Evolutionary conservation across 2,797 vertebrate species (phyloP).

Genomic region (Pachyuromys duprasi): DNA sequence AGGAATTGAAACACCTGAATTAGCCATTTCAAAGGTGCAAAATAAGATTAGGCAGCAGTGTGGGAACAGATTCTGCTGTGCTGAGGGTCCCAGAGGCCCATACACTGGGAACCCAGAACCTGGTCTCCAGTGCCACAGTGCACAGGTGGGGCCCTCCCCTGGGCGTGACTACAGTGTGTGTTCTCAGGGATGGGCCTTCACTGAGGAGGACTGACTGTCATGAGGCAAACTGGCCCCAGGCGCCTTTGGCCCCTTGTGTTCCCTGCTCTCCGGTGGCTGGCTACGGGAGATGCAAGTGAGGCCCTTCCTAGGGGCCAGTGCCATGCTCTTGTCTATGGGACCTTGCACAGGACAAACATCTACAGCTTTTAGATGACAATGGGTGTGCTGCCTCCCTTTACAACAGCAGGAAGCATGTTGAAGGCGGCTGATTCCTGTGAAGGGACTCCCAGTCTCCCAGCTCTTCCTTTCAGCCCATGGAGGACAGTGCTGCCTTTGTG

Average conservation of each 20-base stretch:
- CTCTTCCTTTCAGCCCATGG: too few species aligned
- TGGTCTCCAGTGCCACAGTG: not conserved
- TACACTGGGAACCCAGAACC: not conserved
- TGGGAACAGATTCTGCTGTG: not conserved
- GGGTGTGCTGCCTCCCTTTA: not conserved
- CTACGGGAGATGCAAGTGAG: not conserved
- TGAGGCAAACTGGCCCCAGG: not conserved
- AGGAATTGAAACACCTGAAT: not conserved
- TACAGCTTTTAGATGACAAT: not conserved
- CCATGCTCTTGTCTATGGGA: not conserved
- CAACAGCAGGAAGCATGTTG: not conserved
- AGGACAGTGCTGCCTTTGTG: not conserved
- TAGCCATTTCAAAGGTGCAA: not conserved
- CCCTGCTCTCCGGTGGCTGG: not conserved
- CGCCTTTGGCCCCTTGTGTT: not conserved
- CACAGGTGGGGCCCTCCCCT: not conserved
- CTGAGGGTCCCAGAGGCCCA: not conserved
- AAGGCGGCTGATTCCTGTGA: not conserved
- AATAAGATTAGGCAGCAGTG: too few species aligned
- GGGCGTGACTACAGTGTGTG: not conserved
- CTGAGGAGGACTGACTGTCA: not conserved
- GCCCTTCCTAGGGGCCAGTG: not conserved
- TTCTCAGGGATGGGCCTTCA: not conserved
- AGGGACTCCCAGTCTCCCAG: not conserved
- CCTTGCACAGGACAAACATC: not conserved